These are phyloP conservation scores for Petromus typicus DNA, from an alignment of 2,113 vertebrate species.

Conservation along the genomic window DNA sequence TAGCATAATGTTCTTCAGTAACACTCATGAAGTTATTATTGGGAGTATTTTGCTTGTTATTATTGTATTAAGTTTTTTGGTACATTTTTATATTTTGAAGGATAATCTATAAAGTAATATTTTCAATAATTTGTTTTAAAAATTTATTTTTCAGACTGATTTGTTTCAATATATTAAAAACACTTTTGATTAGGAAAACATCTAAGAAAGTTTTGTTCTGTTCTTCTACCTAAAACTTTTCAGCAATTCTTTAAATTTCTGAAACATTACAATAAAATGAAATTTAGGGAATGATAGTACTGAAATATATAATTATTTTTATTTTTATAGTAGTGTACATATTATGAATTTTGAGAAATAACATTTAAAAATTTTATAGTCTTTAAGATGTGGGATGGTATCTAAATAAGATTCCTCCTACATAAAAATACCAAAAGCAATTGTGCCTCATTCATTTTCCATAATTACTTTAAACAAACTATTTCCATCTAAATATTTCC, in stretches of 20 bases:
- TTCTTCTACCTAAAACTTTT: neutral
- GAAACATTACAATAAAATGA: neutral
- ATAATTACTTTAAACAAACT: neutral
- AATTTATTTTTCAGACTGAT: neutral
- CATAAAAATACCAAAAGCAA: neutral
- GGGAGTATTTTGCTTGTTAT: neutral
- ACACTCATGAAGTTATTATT: neutral
- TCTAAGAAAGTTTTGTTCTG: neutral
- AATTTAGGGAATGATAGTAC: neutral
- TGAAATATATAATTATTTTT: neutral
- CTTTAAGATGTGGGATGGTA: neutral
- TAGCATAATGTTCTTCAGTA: neutral
- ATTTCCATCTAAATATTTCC: neutral
- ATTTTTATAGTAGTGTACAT: neutral
- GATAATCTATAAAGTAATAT: neutral
- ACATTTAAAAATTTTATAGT: neutral
- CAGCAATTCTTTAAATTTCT: neutral
- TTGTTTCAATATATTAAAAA: neutral
- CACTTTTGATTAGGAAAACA: neutral
- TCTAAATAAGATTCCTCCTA: neutral
- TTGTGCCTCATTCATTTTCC: accelerated
- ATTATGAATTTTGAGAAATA: conserved; percentile 20
- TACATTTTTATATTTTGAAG: neutral
- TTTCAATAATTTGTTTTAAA: neutral
- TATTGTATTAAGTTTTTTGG: too few relatives aligned